Percentiles rank a stretch among this genome's conserved stretches.
Evolutionary conservation across 1,140 invertebrate species (phyloP).

Genomic region (Penaeus japonicus): DNA sequence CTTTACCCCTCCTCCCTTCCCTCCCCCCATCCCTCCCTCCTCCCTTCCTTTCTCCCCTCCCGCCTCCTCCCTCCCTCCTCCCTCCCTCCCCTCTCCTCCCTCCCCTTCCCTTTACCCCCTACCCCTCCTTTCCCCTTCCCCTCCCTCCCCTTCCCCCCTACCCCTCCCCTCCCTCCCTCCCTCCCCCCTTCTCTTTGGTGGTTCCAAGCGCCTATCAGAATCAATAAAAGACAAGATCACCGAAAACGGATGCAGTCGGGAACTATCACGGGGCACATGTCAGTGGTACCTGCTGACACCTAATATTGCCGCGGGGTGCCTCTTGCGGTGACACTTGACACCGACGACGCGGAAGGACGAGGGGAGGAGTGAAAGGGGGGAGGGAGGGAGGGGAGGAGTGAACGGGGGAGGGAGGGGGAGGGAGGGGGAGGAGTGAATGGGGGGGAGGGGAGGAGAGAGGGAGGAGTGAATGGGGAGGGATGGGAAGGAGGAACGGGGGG

Average conservation of each 20-base stretch:
- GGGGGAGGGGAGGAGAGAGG: background rate
- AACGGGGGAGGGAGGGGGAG: background rate
- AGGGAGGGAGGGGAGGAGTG: background rate
- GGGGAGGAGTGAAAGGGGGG: background rate
- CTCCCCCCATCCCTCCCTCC: background rate
- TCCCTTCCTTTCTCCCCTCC: background rate
- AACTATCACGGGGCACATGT: too few relatives aligned
- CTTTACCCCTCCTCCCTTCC: too few relatives aligned
- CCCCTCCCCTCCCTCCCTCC: background rate
- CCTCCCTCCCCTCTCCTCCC: background rate
- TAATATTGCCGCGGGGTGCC: too few relatives aligned
- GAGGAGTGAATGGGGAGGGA: background rate
- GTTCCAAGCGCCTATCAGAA: slow-evolving; percentile 4
- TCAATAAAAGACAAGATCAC: background rate
- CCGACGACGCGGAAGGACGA: too few relatives aligned
- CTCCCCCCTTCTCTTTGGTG: background rate
- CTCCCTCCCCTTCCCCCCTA: too few relatives aligned
- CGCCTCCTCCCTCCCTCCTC: background rate
- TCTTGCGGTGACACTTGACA: too few relatives aligned
- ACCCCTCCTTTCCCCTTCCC: background rate
- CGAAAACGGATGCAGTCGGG: too few relatives aligned
- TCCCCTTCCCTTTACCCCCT: background rate
- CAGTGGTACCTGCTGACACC: too few relatives aligned
- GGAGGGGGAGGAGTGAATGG: background rate
- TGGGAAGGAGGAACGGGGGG: background rate